Evolutionary conservation across 1,140 invertebrate species (phyloP).

Genomic region (Pemphigus obesinymphae): DNA sequence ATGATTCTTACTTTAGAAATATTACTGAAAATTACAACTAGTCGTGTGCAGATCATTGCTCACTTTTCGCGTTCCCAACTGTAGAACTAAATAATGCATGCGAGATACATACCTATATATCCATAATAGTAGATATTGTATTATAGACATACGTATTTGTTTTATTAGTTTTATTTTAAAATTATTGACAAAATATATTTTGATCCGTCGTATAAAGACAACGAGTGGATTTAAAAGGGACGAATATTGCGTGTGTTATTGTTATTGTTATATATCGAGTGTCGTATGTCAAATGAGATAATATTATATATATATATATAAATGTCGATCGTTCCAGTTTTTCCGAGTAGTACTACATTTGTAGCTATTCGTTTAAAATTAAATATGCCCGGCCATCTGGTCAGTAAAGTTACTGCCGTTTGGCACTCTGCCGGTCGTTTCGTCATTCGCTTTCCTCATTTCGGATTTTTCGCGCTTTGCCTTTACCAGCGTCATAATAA

Average conservation of each 20-base stretch:
- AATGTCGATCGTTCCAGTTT: constrained; percentile 34
- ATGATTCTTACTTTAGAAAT: too few species aligned
- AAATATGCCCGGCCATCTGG: constrained; percentile 40
- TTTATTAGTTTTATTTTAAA: background rate
- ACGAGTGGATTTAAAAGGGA: background rate
- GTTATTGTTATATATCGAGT: background rate
- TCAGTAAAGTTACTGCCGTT: constrained; percentile 28
- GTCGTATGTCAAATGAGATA: constrained; percentile 13
- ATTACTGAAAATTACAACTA: too few species aligned
- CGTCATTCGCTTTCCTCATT: constrained; percentile 39
- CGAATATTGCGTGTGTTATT: background rate
- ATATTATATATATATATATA: constrained; percentile 11
- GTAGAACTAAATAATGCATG: too few species aligned
- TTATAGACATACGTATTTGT: background rate
- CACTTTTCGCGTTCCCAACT: too few species aligned
- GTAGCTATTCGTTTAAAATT: constrained; percentile 33
- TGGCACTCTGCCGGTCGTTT: constrained; percentile 29
- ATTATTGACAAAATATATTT: background rate
- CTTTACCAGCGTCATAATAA: constrained; percentile 34
- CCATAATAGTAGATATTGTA: too few species aligned
- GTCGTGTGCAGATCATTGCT: too few species aligned
- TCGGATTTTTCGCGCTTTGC: constrained; percentile 39
- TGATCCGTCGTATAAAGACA: background rate
- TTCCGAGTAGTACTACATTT: background rate
- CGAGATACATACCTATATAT: too few species aligned